Evolutionary conservation across 2,888 invertebrate genomes (phyloP), one percentile per base, ranked within the genome.

Genomic region (Ferrisia virgata): DNA sequence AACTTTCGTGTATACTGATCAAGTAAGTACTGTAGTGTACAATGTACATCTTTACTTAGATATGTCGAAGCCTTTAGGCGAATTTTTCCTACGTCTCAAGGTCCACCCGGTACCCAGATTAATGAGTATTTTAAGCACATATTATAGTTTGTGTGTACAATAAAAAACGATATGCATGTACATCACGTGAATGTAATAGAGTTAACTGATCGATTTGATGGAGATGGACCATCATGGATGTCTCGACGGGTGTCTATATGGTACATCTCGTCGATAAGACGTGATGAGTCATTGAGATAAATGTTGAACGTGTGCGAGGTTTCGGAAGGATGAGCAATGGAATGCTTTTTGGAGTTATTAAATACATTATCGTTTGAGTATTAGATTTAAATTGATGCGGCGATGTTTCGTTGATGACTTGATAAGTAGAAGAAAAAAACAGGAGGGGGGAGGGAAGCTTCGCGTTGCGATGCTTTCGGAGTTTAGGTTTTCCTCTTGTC

Each of bases 1-100:
- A 89, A 95, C 96, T 0, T 97, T 97, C 88, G 96, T 97, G 18
- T 97, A 97, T 88, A 97, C 97, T 0, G 97, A 97, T 89, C 94
- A 93, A 89, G 91, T 90, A 86, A 85, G 64, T 28, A 3, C 3
- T 18, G 9, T 28, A 39, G 39, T n/a, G n/a, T n/a, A n/a, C n/a
- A n/a, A n/a, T n/a, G n/a, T n/a, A n/a, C n/a, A n/a, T n/a, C n/a
- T n/a, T n/a, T n/a, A n/a, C n/a, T n/a, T n/a, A n/a, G n/a, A n/a
- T n/a, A n/a, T 9, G 18, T 1, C 8, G 0, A 53, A 22, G 22
- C 53, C 64, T 28, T 18, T 25, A 64, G 64, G 64, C 64, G 64
- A 25, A 28, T 58, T 58, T 58, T 58, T 58, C 47, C 0, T 58
- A 0, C 1, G 2, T 25, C 4, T 28, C 18, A 13, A 1, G 9